phyloP scores from a whole-genome alignment of 2,113 vertebrate genomes.

The Melanostigma gelatinosum region DNA sequence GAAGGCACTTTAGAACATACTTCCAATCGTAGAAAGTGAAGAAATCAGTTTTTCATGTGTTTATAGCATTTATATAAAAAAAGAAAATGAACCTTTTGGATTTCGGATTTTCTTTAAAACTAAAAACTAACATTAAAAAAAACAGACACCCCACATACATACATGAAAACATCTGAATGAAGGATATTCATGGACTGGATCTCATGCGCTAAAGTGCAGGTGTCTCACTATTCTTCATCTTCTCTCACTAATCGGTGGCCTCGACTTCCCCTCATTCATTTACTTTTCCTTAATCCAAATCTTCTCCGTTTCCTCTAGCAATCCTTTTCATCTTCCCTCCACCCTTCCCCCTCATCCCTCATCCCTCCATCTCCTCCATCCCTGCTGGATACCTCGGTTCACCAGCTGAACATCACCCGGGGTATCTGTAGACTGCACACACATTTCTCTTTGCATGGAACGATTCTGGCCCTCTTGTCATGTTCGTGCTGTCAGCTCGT shows the following conservation, averaged over 20 bases:
- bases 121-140: neutral
- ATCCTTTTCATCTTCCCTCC: conserved; percentile 45
- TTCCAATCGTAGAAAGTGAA: neutral
- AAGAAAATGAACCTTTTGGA: neutral
- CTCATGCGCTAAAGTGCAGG: neutral
- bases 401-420: conserved; percentile 53
- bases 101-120: neutral
- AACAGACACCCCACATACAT: neutral
- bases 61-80: neutral
- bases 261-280: conserved; percentile 15
- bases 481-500: conserved; percentile 10
- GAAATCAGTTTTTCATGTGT: neutral
- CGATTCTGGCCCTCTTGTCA: neutral
- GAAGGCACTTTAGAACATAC: neutral
- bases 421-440: conserved; percentile 60
- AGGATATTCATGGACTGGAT: neutral
- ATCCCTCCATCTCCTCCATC: conserved; percentile 52
- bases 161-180: neutral
- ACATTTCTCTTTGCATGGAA: conserved; percentile 49
- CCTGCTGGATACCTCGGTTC: conserved; percentile 62
- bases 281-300: conserved; percentile 45
- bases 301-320: conserved; percentile 59
- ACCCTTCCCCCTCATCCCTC: conserved; percentile 49
- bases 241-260: conserved; percentile 32
- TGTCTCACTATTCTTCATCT: conserved; percentile 11